Percentiles rank a stretch among this genome's conserved stretches.
Evolutionary conservation across 53 echinoderm and acorn worm species (phyloP).

Genomic region (Echinometra lucunter): DNA sequence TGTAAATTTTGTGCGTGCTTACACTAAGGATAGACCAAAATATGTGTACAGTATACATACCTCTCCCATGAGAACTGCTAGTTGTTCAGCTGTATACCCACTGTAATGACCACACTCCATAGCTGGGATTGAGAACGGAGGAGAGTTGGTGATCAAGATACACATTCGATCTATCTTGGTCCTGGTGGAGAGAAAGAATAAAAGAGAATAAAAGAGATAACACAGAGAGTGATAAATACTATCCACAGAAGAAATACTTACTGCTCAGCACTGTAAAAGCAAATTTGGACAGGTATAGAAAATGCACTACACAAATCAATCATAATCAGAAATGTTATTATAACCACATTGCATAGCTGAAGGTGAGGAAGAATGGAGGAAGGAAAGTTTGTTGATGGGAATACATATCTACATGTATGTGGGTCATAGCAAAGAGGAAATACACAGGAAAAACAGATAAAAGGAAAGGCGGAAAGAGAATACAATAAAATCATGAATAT

Average conservation of each 20-base stretch:
- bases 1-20: too few relatives aligned
- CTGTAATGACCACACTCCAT: conserved; percentile 90
- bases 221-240: not conserved
- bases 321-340: conserved; percentile 87
- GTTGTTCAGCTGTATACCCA: conserved; percentile 89
- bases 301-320: too few relatives aligned
- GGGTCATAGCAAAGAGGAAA: too few relatives aligned
- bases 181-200: not conserved
- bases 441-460: too few relatives aligned
- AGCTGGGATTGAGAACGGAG: conserved; percentile 85
- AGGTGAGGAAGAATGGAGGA: not conserved
- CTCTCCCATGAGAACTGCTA: conserved; percentile 71
- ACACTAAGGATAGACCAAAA: too few relatives aligned
- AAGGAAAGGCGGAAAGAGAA: too few relatives aligned
- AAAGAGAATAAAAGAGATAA: not conserved
- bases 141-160: conserved; percentile 88
- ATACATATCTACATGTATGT: too few relatives aligned
- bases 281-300: too few relatives aligned
- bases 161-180: conserved; percentile 69
- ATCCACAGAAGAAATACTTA: not conserved
- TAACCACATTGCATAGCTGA: conserved; percentile 86
- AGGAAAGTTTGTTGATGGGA: not conserved
- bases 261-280: too few relatives aligned
- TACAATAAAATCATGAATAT: too few relatives aligned
- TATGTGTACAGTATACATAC: not conserved